Conservation (phyloP, 2,113 vertebrate genomes). For the Anolis carolinensis region DNA sequence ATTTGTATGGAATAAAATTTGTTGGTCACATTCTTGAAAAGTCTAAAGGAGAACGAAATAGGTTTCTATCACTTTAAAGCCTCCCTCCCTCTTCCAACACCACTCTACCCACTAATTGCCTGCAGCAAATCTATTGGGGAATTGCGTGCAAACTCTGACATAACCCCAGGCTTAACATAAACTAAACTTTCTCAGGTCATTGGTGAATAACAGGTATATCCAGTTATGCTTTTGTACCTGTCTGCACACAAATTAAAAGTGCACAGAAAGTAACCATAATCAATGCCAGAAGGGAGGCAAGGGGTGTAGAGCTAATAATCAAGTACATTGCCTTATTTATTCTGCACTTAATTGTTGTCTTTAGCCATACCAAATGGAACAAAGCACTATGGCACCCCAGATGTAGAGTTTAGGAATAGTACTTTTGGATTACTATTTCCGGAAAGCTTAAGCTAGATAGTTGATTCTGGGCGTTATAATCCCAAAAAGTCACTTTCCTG, state of each 20-base stretch:
- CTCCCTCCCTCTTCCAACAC: conserved; percentile 67
- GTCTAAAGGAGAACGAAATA: conserved; percentile 68
- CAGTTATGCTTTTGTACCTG: conserved; percentile 79
- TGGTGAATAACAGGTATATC: conserved; percentile 88
- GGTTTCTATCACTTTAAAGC: conserved; percentile 73
- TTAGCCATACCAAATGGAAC: neutral
- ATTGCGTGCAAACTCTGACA: conserved; percentile 83
- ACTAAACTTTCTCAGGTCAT: conserved; percentile 79
- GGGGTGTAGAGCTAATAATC: conserved; percentile 54
- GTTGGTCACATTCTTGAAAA: conserved; percentile 58
- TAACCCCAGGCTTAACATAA: conserved; percentile 83
- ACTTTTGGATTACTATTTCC: too few species aligned
- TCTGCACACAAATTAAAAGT: conserved; percentile 79
- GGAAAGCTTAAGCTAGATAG: too few species aligned
- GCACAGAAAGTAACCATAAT: conserved; percentile 75
- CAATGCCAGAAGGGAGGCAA: conserved; percentile 67
- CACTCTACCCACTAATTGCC: conserved; percentile 70
- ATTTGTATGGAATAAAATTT: conserved; percentile 52
- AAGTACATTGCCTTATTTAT: neutral
- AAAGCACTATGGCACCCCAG: neutral
- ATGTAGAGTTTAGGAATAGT: too few species aligned
- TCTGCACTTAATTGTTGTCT: neutral
- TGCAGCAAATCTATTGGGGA: conserved; percentile 71
- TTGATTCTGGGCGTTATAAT: too few species aligned
- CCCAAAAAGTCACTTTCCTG: too few species aligned